These are phyloP conservation scores for Xestobium rufovillosum DNA, from an alignment of 2,888 invertebrate species.

Conservation along the genomic window DNA sequence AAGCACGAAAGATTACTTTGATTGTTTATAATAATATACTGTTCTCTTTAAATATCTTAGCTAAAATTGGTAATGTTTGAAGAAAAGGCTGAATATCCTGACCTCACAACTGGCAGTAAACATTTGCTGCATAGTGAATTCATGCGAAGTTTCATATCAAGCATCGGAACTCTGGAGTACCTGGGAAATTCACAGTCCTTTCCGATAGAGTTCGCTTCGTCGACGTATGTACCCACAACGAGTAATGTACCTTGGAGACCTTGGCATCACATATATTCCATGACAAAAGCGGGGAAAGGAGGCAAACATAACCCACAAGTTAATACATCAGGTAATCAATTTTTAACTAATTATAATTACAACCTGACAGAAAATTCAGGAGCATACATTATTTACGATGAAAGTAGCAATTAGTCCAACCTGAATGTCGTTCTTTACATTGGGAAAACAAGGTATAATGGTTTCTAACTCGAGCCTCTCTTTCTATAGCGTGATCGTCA, in stretches of 20 bases:
- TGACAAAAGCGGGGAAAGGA: constrained; percentile 40
- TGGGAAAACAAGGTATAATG: no score
- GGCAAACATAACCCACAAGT: constrained; percentile 36
- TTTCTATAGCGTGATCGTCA: no score
- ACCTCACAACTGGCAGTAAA: constrained; percentile 37
- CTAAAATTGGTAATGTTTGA: constrained; percentile 26
- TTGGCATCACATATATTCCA: constrained; percentile 45
- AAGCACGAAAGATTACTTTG: no score
- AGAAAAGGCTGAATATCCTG: constrained; percentile 29
- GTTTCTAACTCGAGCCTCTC: no score
- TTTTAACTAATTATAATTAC: no score
- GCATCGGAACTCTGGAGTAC: constrained; percentile 39
- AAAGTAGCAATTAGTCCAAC: no score
- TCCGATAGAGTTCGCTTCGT: constrained; percentile 33
- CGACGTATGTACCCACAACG: constrained; percentile 34
- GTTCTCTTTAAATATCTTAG: no score
- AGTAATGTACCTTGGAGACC: constrained; percentile 38
- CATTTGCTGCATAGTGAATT: constrained; percentile 42
- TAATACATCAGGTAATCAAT: constrained; percentile 38
- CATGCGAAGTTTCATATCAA: constrained; percentile 38
- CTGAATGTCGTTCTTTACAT: no score
- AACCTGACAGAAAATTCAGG: no score
- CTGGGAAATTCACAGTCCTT: constrained; percentile 36
- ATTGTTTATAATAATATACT: no score
- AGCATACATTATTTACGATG: no score